phyloP scores from a whole-genome alignment of 2,113 vertebrate genomes.

The Dolichotis patagonum region DNA sequence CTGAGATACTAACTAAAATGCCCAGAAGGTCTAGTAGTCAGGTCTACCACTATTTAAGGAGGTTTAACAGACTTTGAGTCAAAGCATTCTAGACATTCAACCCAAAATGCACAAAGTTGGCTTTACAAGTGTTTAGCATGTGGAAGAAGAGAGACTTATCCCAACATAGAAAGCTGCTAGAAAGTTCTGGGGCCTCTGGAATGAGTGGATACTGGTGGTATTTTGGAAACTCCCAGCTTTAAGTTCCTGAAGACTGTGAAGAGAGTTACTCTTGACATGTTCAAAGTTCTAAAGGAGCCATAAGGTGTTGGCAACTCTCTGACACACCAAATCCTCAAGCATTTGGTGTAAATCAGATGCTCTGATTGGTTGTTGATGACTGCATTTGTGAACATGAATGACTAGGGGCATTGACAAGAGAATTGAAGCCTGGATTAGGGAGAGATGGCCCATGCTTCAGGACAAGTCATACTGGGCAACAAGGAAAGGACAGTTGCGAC shows the following conservation, averaged over 20 bases:
- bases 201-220: not conserved
- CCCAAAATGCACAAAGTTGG: not conserved
- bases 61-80: not conserved
- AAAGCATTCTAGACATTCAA: slow-evolving; percentile 5
- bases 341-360: not conserved
- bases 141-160: not conserved
- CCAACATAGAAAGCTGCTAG: not conserved
- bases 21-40: not conserved
- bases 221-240: not conserved
- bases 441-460: not conserved
- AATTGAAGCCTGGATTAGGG: not conserved
- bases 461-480: not conserved
- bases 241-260: not conserved
- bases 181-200: not conserved
- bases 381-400: not conserved
- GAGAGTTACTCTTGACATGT: not conserved
- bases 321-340: not conserved
- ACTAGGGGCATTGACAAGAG: not conserved
- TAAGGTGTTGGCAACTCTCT: not conserved
- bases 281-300: not conserved
- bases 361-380: not conserved
- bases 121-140: not conserved
- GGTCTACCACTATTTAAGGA: not conserved
- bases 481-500: not conserved
- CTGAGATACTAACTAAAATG: not conserved